A percentile compares a stretch with the other conserved stretches of the same genome.
Conservation (phyloP, 2,113 vertebrate genomes). For the Corydoras sp. region DNA sequence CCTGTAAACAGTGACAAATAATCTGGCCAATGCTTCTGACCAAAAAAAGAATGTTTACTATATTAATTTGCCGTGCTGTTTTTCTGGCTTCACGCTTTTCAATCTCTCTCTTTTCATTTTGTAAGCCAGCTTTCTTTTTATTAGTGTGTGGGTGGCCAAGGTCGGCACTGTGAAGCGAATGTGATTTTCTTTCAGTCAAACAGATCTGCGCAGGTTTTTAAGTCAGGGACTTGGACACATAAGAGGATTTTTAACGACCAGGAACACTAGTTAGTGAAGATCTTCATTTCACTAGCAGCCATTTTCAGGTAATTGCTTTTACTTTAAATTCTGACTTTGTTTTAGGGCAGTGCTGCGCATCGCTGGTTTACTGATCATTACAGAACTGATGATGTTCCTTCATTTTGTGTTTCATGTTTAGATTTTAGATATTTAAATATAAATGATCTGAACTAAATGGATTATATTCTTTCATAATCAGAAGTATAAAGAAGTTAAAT, state of each 20-base stretch:
- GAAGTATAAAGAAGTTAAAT: too few species aligned
- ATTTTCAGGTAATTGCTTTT: slow-evolving; percentile 37
- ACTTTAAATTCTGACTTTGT: not conserved
- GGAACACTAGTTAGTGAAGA: not conserved
- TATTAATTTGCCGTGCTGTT: not conserved
- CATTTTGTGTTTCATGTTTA: too few species aligned
- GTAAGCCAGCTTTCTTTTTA: slow-evolving; percentile 12
- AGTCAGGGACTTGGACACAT: slow-evolving; percentile 18
- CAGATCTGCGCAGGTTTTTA: slow-evolving; percentile 22
- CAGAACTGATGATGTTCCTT: too few species aligned
- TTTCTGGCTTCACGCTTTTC: slow-evolving; percentile 7
- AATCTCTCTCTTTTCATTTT: not conserved
- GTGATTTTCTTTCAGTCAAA: slow-evolving; percentile 40
- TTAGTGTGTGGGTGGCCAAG: slow-evolving; percentile 43
- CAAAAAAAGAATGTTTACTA: too few species aligned
- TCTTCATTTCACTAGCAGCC: slow-evolving; percentile 2
- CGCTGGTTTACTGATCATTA: too few species aligned
- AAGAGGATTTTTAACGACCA: not conserved
- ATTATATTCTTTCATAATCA: too few species aligned
- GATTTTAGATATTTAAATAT: too few species aligned
- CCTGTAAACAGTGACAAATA: not conserved
- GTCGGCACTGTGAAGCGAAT: slow-evolving; percentile 34
- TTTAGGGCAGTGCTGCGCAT: not conserved
- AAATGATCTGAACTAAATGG: too few species aligned
- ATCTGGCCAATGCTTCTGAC: not conserved